Base-by-base conservation (phyloP, 2,888 invertebrate genomes). In the Ophion obscuratus region DNA sequence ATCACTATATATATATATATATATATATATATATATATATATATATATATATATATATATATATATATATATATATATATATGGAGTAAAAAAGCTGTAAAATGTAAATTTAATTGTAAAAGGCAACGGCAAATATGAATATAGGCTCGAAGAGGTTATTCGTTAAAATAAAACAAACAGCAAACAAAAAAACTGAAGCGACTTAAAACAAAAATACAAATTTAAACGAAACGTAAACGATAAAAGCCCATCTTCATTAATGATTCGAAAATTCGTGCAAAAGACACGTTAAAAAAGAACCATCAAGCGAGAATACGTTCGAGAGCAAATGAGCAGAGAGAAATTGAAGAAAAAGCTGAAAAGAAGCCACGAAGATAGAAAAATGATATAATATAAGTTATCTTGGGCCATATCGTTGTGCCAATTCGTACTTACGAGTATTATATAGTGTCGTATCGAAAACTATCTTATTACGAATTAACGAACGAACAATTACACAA, bases 331-430 rank as follows among this genome's bases (percentile, higher is more conserved):
- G 7, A 36, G 31, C 31, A 66, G 36, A 79, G 24, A n/a, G 24
- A 17, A 59, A 81, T 78, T 27, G 68, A 81, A 66, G n/a, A 20
- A 64, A 61, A 61, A 27, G 31, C 24, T 10, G 44, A 70, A 66
- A 53, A 64, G 20, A 27, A 68, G 36, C 36, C 57, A 68, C n/a
- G 57, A 73, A 68, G 31, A 71, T 78, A 20, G 40, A 70, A 73
- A 74, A 14, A 82, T 74, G 31, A 31, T 85, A 83, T 67, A 64
- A 78, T 68, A 74, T 84, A 84, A 86, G 78, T 81, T 84, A 78
- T 85, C 66, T 85, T 71, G 83, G 87, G 88, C 87, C 86, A 87
- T 88, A 84, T 84, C 75, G 87, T 86, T 85, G 88, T 88, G 88
- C 88, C 88, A 88, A 88, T 88, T 83, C 53, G 82, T 87, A 84